Evolutionary conservation across 2,888 invertebrate genomes (phyloP).

Genomic region (Odontomyia ornata): DNA sequence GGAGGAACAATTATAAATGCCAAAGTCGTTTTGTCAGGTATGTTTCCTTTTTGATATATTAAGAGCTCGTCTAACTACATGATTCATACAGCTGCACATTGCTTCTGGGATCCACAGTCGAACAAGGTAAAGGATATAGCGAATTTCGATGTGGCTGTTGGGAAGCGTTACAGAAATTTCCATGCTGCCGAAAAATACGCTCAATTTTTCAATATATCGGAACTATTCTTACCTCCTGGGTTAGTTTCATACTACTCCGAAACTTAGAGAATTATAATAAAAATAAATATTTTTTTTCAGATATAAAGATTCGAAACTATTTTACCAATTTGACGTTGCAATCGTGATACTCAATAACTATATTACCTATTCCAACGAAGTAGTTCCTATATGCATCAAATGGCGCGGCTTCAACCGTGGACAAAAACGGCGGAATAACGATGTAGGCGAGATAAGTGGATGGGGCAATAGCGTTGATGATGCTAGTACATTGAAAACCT

Average conservation of each 20-base stretch:
- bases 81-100: conserved; percentile 47
- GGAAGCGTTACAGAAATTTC: conserved; percentile 42
- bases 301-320: conserved; percentile 52
- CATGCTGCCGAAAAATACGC: neutral
- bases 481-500: conserved; percentile 38
- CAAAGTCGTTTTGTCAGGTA: conserved; percentile 42
- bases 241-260: conserved; percentile 29
- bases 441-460: conserved; percentile 51
- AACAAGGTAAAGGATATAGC: neutral
- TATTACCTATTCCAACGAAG: conserved; percentile 56
- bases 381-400: conserved; percentile 60
- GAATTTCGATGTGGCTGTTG: conserved; percentile 43
- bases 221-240: conserved; percentile 48
- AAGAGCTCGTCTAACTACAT: neutral
- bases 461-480: conserved; percentile 52
- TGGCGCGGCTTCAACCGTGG: conserved; percentile 37
- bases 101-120: conserved; percentile 45
- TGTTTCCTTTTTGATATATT: neutral
- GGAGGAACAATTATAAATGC: conserved; percentile 48
- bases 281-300: conserved; percentile 29
- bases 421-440: neutral
- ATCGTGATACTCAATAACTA: conserved; percentile 55
- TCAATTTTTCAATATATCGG: conserved; percentile 48
- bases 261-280: too few species aligned
- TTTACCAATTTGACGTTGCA: conserved; percentile 59